Evolutionary conservation across 2,888 invertebrate genomes (phyloP).

Genomic region (Antheraea assamensis): DNA sequence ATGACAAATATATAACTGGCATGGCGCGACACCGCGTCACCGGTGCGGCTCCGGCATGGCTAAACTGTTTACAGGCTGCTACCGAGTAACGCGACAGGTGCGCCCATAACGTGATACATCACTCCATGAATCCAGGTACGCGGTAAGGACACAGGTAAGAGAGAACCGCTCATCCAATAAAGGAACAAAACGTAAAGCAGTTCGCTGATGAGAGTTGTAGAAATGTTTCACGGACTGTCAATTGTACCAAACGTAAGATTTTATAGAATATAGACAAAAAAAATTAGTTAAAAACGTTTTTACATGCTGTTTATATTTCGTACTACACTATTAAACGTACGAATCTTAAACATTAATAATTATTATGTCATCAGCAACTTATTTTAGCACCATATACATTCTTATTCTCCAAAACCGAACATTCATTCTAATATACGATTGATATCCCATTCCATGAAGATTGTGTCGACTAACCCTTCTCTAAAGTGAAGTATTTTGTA

Average conservation of each 20-base stretch:
- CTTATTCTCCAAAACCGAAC: too few relatives aligned
- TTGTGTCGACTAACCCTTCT: not conserved
- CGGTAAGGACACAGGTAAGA: not conserved
- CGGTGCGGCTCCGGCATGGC: not conserved
- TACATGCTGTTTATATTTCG: too few relatives aligned
- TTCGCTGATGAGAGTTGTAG: not conserved
- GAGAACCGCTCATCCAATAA: not conserved
- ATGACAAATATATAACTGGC: not conserved
- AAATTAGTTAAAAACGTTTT: too few relatives aligned
- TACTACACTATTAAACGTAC: too few relatives aligned
- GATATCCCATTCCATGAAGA: not conserved
- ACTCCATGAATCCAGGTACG: not conserved
- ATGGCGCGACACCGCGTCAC: not conserved
- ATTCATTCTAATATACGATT: not conserved
- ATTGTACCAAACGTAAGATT: too few relatives aligned
- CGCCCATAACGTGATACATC: not conserved
- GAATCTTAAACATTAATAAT: too few relatives aligned
- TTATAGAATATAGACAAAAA: too few relatives aligned
- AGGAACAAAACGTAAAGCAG: not conserved
- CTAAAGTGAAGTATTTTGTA: not conserved
- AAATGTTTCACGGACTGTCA: too few relatives aligned
- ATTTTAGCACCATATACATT: too few relatives aligned
- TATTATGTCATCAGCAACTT: too few relatives aligned
- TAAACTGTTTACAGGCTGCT: not conserved
- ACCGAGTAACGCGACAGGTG: constrained; percentile 7